Base-by-base conservation (phyloP, 2,888 invertebrate species). In the Ichneumon xanthorius region DNA sequence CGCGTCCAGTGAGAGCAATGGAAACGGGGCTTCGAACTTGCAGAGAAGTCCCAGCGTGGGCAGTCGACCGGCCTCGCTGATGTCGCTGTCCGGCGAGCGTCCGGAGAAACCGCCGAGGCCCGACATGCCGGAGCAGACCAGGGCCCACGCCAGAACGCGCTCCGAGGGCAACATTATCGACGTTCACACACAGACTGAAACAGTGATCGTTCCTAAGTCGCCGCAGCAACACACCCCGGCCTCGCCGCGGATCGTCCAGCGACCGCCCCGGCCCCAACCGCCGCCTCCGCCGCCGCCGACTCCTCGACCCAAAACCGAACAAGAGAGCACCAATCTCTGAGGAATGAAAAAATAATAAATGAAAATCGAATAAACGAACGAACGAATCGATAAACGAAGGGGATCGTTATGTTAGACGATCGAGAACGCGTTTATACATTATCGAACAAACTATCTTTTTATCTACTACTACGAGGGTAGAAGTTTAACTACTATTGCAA, bases 81-180 rank as follows among this genome's bases (percentile, higher is more conserved):
- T 93, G 92, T 92, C 93, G 22, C 85, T 93, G 77, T 91, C 92
- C 45, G 91, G 91, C 26, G 92, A 92, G 75, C 89, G 91, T 67
- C 88, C 91, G 26, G 93, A 91, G 86, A 92, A 89, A 83, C 91
- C 92, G 61, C 90, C 91, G 45, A 88, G 90, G 77, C 91, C 90
- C 63, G 91, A 89, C n/a, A 88, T 90, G 9, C 88, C 88, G 33
- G 87, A 88, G 9, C 91, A 90, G 84, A 87, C 90, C 1, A 91
- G 90, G 87, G 92, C 91, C 4, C 93, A 94, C 80, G 82, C 90
- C 14, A 89, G 93, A 75, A 93, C 96, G 86, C 95, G 96, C 91
- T 96, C 96, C 63, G 96, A 96, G 90, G 96, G 96, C 63, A 95
- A 95, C 90, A 96, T 96, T 90, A 94, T 95, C 85, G 96, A 96